These are phyloP conservation scores for Pedetes capensis DNA, from an alignment of 2,113 vertebrate species.

Conservation along the genomic window DNA sequence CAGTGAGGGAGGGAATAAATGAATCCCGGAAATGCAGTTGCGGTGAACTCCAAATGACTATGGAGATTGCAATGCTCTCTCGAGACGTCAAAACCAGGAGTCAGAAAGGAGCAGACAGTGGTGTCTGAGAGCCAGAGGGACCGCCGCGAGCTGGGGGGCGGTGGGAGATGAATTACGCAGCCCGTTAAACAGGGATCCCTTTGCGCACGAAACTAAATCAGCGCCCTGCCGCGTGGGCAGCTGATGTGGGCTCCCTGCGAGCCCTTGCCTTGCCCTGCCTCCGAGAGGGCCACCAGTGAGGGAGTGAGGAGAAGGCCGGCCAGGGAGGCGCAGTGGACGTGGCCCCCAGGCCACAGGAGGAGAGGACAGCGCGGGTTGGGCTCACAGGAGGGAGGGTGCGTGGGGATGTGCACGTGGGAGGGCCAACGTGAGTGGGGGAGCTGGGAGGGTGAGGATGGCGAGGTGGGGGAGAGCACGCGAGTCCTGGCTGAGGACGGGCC, in stretches of 20 bases:
- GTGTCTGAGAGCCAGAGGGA: not conserved
- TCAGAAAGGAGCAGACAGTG: conserved; percentile 46
- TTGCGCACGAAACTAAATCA: not conserved
- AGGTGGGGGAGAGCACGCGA: not conserved
- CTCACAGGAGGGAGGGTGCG: not conserved
- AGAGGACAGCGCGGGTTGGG: not conserved
- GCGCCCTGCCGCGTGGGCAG: not conserved
- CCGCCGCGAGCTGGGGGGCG: not conserved
- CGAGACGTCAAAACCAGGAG: not conserved
- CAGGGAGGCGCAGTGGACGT: not conserved
- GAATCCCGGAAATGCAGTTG: conserved; percentile 31
- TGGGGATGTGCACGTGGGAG: not conserved
- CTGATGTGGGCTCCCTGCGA: fast-evolving
- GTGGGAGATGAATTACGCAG: not conserved
- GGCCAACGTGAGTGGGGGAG: too few relatives aligned
- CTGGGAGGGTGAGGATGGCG: not conserved
- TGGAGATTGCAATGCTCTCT: conserved; percentile 65
- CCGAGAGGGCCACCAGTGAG: fast-evolving
- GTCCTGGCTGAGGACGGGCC: too few relatives aligned
- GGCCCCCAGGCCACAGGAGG: not conserved
- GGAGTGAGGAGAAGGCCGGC: not conserved
- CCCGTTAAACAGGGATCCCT: not conserved
- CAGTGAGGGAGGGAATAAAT: conserved; percentile 30
- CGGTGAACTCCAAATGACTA: conserved; percentile 57
- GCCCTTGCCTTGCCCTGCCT: not conserved